Evolutionary conservation across 2,113 vertebrate genomes (phyloP), one percentile per base, ranked within the genome.

Genomic region (Pomatostomus ruficeps): DNA sequence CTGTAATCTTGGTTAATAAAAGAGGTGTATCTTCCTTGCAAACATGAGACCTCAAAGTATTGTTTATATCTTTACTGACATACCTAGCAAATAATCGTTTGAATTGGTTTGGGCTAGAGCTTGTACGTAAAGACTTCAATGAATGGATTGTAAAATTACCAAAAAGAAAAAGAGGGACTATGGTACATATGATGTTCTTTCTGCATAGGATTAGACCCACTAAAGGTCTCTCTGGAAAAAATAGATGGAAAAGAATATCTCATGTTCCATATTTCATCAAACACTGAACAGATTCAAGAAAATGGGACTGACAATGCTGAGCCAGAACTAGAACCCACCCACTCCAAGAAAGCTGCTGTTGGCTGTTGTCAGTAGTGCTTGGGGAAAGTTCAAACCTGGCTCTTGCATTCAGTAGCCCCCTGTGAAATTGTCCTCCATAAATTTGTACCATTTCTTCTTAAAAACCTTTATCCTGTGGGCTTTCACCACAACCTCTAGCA

Each of bases 1-100:
- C 12, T 96, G 40, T 51, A 90, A 80, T 85, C 75, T 85, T 88
- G 48, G 33, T 59, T 87, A 76, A 93, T 38, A 86, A 28, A 74
- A 33, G 49, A 89, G 17, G 19, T 86, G 25, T 4, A 1, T 49
- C 13, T 43, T 88, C 45, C 8, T 85, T 77, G 76, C 54, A 92
- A 93, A 70, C 22, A 35, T 36, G 29, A 10, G 10, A 57, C 31
- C 26, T 93, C 73, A 75, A 68, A 68, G 38, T 65, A 73, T 42
- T 80, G 35, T 63, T 88, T 91, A 46, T 80, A 85, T 86, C 58
- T 91, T 93, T 88, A 71, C 21, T 91, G 46, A 51, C 17, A 58
- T n/a, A 58, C 2, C 19, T 65, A 66, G 9, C 10, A 78, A 63
- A 80, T 63, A 51, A 48, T 29, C 4, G 33, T 70, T 80, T 51